Evolutionary conservation across 2,888 invertebrate genomes (phyloP), one percentile per base, ranked within the genome.

Genomic region (Harpalus rubripes): DNA sequence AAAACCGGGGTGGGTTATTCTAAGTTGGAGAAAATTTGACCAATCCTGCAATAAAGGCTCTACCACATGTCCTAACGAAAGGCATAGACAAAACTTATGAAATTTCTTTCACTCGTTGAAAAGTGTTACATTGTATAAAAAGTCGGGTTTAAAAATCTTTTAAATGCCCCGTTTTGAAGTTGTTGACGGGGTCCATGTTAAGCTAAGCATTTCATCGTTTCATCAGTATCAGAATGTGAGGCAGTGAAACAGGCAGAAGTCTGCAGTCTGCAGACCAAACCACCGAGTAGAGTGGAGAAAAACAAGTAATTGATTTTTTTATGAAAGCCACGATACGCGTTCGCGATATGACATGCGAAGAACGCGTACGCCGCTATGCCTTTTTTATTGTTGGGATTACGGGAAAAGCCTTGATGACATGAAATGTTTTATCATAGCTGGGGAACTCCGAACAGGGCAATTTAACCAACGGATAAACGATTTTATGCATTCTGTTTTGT

Each of bases 341-440:
- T 56, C 78, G 78, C 32, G 80, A 61, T 80, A 39, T 61, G 61
- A 39, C 22, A 78, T 61, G 56, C 85, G 86, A 86, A 86, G 85
- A 85, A 82, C 76, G 78, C 80, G 85, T 87, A 87, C 87, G 86
- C 88, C 86, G 87, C 87, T 87, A 89, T 88, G 87, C 87, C 82
- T 89, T 90, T 90, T 89, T 90, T 90, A 89, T 89, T 89, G 88
- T 87, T 86, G 72, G 89, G 90, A 90, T 90, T 90, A 89, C 88
- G 87, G 86, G 87, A 86, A 88, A 89, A 89, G 88, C 89, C 89
- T 86, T 88, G 89, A 88, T 89, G 90, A 90, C 88, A 88, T 87
- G 87, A 87, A 88, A 88, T 88, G 88, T 88, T 89, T 89, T 88
- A 89, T 89, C 88, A 88, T 87, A 86, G 84, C 87, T 86, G 85